phyloP scores from a whole-genome alignment of 2,113 vertebrate species.

The Gymnorhina tibicen region DNA sequence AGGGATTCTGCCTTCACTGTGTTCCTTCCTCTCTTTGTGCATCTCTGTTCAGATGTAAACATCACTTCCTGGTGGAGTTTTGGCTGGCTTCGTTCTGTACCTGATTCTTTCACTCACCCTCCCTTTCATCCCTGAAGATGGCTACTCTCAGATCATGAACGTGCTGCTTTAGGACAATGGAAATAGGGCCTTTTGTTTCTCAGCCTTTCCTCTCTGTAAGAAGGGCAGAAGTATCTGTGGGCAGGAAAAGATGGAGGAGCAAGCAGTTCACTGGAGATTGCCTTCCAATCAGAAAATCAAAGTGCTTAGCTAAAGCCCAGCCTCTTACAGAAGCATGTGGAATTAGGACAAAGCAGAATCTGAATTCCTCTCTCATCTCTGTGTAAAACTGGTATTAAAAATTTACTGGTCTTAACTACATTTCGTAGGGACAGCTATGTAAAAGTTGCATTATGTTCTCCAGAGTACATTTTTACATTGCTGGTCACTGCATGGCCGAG shows the following conservation, averaged over 20 bases:
- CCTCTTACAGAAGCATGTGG: neutral
- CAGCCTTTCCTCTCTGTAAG: neutral
- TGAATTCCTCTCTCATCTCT: neutral
- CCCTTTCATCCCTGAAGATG: neutral
- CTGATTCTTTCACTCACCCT: neutral
- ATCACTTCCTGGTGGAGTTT: neutral
- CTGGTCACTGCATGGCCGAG: neutral
- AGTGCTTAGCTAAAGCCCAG: neutral
- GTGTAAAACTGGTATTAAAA: neutral
- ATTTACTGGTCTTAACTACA: neutral
- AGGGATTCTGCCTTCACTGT: neutral
- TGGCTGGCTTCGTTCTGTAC: neutral
- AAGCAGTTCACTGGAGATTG: neutral
- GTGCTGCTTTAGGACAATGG: neutral
- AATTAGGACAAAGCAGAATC: neutral
- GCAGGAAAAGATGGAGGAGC: neutral
- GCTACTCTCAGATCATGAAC: neutral
- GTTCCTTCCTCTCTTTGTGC: neutral
- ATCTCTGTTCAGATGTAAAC: neutral
- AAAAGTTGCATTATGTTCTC: neutral
- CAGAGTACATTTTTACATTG: neutral
- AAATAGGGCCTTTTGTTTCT: neutral
- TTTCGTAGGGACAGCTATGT: neutral
- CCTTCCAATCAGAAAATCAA: neutral
- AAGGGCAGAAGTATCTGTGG: neutral